phyloP scores from a whole-genome alignment of 2,113 vertebrate species.

The Daubentonia madagascariensis region DNA sequence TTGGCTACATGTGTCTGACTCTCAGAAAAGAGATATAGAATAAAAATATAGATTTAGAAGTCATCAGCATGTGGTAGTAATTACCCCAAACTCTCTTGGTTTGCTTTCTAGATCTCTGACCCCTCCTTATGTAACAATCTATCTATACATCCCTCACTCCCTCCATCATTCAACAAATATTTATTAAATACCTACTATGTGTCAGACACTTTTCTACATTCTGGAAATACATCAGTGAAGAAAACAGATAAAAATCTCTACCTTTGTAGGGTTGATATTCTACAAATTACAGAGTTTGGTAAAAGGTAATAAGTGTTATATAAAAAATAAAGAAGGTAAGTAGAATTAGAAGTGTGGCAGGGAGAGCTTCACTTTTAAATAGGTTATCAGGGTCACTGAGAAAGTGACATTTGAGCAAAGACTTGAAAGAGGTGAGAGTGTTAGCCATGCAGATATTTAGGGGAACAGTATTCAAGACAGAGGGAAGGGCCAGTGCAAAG shows the following conservation, averaged over 20 bases:
- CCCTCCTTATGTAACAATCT: background rate
- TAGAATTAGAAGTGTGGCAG: background rate
- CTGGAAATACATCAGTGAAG: background rate
- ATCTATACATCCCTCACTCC: background rate
- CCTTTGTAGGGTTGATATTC: background rate
- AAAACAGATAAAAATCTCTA: background rate
- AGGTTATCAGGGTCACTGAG: background rate
- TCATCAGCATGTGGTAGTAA: background rate
- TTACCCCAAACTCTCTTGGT: background rate
- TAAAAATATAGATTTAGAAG: background rate
- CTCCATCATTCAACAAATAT: background rate
- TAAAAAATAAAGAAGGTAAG: background rate
- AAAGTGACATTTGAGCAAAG: constrained; percentile 23
- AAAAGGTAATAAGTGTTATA: background rate
- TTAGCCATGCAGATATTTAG: background rate
- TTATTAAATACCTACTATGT: background rate
- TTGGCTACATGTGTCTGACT: constrained; percentile 8
- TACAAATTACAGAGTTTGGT: background rate
- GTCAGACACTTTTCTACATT: background rate
- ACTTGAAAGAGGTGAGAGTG: background rate
- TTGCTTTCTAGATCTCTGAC: background rate
- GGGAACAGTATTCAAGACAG: background rate
- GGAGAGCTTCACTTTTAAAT: background rate
- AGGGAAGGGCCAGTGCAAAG: background rate
- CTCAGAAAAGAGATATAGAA: background rate